Evolutionary conservation across 2,797 vertebrate genomes (phyloP).

Genomic region (Cuniculus paca): DNA sequence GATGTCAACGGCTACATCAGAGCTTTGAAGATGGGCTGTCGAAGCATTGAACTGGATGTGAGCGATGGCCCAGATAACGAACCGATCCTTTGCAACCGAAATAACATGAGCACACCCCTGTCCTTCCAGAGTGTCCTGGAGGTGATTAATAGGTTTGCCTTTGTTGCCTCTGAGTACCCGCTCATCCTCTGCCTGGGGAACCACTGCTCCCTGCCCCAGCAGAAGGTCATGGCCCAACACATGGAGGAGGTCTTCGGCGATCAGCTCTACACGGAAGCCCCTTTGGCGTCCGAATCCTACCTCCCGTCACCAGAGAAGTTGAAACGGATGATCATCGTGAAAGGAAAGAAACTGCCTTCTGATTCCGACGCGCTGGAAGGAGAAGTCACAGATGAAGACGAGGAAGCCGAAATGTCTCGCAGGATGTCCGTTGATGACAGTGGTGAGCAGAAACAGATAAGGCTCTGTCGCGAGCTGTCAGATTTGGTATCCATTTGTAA

Average conservation of each 20-base stretch:
- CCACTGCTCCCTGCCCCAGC: constrained; percentile 95
- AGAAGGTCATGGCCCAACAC: constrained; percentile 94
- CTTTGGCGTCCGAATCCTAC: constrained; percentile 89
- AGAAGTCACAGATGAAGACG: constrained; percentile 97
- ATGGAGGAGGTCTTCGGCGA: constrained; percentile 94
- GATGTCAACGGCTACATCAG: constrained; percentile 95
- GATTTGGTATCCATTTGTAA: constrained; percentile 93
- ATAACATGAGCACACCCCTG: constrained; percentile 90
- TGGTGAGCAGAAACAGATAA: constrained; percentile 93
- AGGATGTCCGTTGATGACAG: constrained; percentile 88
- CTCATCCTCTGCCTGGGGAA: constrained; percentile 97
- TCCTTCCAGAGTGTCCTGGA: constrained; percentile 95
- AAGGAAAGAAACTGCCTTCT: constrained; percentile 94
- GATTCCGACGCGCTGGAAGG: constrained; percentile 93
- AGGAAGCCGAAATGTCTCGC: constrained; percentile 93
- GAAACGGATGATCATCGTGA: constrained; percentile 94
- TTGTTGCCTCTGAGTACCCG: constrained; percentile 95
- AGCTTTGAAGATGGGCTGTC: constrained; percentile 95
- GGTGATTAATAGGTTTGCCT: constrained; percentile 96
- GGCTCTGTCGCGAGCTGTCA: constrained; percentile 95
- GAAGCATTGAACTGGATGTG: constrained; percentile 96
- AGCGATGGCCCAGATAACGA: constrained; percentile 96
- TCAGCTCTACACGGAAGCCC: constrained; percentile 93
- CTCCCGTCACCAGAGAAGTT: constrained; percentile 96
- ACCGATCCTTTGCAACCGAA: constrained; percentile 95